A percentile compares a stretch with the other conserved stretches of the same genome.
Evolutionary conservation across 2,113 vertebrate species (phyloP).

Genomic region (Tympanuchus pallidicinctus): DNA sequence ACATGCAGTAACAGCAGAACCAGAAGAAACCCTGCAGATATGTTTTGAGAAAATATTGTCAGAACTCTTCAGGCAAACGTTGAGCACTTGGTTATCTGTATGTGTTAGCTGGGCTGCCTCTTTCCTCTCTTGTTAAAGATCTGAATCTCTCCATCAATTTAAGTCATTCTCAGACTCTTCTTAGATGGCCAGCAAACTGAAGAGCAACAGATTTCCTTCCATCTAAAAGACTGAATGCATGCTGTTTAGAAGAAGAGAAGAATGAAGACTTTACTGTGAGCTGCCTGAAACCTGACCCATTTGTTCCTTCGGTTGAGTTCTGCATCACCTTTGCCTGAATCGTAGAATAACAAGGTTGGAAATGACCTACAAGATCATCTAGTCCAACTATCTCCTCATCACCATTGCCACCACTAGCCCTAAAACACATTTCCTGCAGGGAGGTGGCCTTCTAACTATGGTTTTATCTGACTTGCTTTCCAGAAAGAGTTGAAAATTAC

Average conservation of each 20-base stretch:
- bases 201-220: not conserved
- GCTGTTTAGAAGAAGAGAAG: not conserved
- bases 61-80: not conserved
- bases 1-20: not conserved
- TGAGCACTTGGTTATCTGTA: not conserved
- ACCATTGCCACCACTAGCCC: no score
- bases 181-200: not conserved
- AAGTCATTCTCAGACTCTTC: not conserved
- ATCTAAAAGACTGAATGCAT: not conserved
- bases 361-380: no score
- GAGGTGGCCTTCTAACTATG: fast-evolving
- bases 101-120: not conserved
- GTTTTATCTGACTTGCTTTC: not conserved
- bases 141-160: not conserved
- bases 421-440: not conserved
- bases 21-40: not conserved
- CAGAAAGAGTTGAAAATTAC: not conserved
- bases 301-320: not conserved
- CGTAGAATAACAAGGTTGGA: no score
- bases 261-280: not conserved
- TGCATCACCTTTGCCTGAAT: not conserved
- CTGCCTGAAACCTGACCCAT: not conserved
- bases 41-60: not conserved
- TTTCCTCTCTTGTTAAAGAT: not conserved
- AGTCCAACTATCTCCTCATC: no score